These are phyloP conservation scores for Notamacropus eugenii DNA, from an alignment of 2,797 vertebrate genomes.

Conservation along the genomic window DNA sequence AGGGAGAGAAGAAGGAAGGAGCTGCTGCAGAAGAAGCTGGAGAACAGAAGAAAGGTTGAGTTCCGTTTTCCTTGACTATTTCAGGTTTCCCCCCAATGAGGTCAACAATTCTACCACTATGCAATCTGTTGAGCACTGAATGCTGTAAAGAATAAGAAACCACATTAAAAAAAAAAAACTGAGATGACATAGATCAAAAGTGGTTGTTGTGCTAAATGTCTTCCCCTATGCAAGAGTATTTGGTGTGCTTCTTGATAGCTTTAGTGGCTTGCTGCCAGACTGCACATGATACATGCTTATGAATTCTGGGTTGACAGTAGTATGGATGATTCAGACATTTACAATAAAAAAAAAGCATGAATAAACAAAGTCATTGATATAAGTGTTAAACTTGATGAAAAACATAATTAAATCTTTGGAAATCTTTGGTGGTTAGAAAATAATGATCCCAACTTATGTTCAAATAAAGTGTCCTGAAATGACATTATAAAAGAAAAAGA, in stretches of 20 bases:
- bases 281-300: constrained; percentile 85
- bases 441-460: constrained; percentile 83
- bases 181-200: constrained; percentile 82
- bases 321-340: constrained; percentile 81
- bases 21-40: constrained; percentile 78
- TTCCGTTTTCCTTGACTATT: constrained; percentile 56
- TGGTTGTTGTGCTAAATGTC: constrained; percentile 78
- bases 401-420: constrained; percentile 76
- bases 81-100: constrained; percentile 69
- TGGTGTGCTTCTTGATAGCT: constrained; percentile 87
- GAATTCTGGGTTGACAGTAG: constrained; percentile 82
- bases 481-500: constrained; percentile 56
- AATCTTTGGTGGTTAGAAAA: constrained; percentile 78
- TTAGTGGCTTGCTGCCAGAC: constrained; percentile 86
- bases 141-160: constrained; percentile 78
- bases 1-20: constrained; percentile 81
- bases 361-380: constrained; percentile 70
- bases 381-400: constrained; percentile 77
- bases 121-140: constrained; percentile 81
- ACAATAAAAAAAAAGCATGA: constrained; percentile 49
- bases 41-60: constrained; percentile 84
- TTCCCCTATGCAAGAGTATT: constrained; percentile 87
- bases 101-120: constrained; percentile 68
- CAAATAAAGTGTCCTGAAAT: constrained; percentile 86
- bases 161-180: constrained; percentile 76